Percentiles rank a stretch among this genome's conserved stretches.
phyloP scores from a whole-genome alignment of 2,797 vertebrate genomes.

The Synaphobranchus kaupii region DNA sequence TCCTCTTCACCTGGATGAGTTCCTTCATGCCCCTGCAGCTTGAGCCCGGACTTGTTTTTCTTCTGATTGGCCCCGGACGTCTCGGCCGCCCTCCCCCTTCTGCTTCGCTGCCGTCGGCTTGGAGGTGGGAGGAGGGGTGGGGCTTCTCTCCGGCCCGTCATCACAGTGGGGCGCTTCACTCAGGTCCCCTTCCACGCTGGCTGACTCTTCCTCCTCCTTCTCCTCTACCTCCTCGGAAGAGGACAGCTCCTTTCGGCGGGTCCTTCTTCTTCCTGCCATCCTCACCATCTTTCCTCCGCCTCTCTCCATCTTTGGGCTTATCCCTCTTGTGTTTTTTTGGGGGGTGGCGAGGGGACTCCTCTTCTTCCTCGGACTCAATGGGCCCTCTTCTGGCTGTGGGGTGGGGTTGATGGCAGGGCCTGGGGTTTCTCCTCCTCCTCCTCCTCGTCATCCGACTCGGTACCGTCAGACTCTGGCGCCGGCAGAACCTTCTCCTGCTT shows the following conservation, averaged over 20 bases:
- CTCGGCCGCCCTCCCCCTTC: conserved; percentile 43
- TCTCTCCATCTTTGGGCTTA: conserved; percentile 69
- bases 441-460: too few relatives aligned
- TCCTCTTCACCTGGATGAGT: conserved; percentile 66
- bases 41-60: conserved; percentile 73
- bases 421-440: conserved; percentile 56
- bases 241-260: conserved; percentile 47
- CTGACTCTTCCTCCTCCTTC: conserved; percentile 50
- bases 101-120: conserved; percentile 56
- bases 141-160: conserved; percentile 32
- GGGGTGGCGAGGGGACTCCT: conserved; percentile 68
- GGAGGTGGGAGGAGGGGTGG: not conserved
- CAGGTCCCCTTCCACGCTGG: conserved; percentile 59
- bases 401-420: conserved; percentile 58
- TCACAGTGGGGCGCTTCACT: conserved; percentile 60
- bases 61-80: conserved; percentile 72
- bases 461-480: conserved; percentile 79
- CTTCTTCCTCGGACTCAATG: conserved; percentile 73
- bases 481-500: conserved; percentile 82
- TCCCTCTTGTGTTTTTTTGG: conserved; percentile 89
- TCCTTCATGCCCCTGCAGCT: conserved; percentile 72
- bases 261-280: conserved; percentile 64
- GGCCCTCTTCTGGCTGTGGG: conserved; percentile 72
- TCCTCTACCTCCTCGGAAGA: not conserved
- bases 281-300: conserved; percentile 46